Conservation (phyloP, 1,140 invertebrate genomes). For the Drosophila auraria region DNA sequence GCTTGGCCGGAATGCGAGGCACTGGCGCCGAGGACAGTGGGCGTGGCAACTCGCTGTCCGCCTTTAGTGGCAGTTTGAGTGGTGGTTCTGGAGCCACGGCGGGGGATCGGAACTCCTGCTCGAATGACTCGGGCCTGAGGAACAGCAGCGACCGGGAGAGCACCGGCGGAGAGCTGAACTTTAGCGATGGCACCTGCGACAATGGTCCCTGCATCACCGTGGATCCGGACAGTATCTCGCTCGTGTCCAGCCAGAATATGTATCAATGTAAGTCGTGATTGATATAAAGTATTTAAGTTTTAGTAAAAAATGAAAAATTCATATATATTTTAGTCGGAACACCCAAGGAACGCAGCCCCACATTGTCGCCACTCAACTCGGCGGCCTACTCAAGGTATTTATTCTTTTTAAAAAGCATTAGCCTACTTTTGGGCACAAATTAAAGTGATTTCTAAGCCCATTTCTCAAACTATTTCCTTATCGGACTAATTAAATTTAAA, state of each 20-base stretch:
- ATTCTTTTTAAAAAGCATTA: too few species aligned
- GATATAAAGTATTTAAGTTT: accelerated
- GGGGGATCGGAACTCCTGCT: slow-evolving; percentile 92
- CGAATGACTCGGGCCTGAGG: slow-evolving; percentile 92
- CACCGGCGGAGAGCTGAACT: slow-evolving; percentile 87
- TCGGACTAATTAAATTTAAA: too few species aligned
- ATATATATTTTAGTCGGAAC: slow-evolving; percentile 91
- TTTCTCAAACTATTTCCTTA: too few species aligned
- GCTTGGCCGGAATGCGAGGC: slow-evolving; percentile 85
- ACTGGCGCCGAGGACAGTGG: slow-evolving; percentile 86
- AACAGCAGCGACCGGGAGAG: slow-evolving; percentile 93
- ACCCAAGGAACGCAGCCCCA: slow-evolving; percentile 93
- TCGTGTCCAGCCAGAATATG: slow-evolving; percentile 88
- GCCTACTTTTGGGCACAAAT: not conserved
- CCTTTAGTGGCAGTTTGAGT: slow-evolving; percentile 85
- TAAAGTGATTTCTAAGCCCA: not conserved
- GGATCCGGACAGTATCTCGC: slow-evolving; percentile 83
- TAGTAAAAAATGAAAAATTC: accelerated
- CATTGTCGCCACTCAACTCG: slow-evolving; percentile 91
- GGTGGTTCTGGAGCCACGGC: slow-evolving; percentile 87
- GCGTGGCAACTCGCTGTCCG: slow-evolving; percentile 86
- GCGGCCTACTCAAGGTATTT: slow-evolving; percentile 90
- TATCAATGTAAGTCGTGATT: slow-evolving; percentile 91
- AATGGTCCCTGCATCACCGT: slow-evolving; percentile 84
- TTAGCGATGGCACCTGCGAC: slow-evolving; percentile 83